Conservation (phyloP, 2,888 invertebrate species). For the Netelia fuscicornis region DNA sequence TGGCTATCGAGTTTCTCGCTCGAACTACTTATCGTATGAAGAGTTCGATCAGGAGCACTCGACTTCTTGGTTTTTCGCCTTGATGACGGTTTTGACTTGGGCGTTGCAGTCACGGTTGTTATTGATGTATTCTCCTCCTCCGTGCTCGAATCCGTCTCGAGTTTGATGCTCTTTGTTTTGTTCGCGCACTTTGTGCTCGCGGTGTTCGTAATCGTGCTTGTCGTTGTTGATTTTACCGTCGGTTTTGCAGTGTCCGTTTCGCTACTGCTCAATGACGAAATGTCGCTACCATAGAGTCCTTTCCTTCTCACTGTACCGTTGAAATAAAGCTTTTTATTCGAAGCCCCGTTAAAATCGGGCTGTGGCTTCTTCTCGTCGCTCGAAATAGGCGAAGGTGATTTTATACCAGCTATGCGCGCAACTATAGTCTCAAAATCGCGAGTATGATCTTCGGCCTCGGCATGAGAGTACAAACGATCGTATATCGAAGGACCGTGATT, state of each 20-base stretch:
- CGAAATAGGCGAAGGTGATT: conserved; percentile 85
- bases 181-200: conserved; percentile 62
- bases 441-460: conserved; percentile 89
- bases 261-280: conserved; percentile 85
- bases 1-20: conserved; percentile 77
- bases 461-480: conserved; percentile 93
- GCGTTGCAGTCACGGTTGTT: conserved; percentile 84
- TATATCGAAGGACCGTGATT: conserved; percentile 97
- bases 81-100: conserved; percentile 80
- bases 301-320: conserved; percentile 90
- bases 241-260: conserved; percentile 82
- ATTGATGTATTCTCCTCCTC: conserved; percentile 86
- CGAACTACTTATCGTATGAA: conserved; percentile 83
- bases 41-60: conserved; percentile 84
- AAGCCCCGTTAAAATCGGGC: conserved; percentile 89
- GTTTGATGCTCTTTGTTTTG: conserved; percentile 74
- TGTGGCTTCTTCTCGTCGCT: conserved; percentile 87
- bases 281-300: conserved; percentile 87
- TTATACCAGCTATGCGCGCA: conserved; percentile 89
- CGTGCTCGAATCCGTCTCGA: conserved; percentile 86
- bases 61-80: conserved; percentile 81
- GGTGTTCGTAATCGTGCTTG: conserved; percentile 71
- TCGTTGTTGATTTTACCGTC: conserved; percentile 77
- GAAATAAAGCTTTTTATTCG: conserved; percentile 90
- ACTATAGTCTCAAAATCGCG: conserved; percentile 89